Evolutionary conservation across 2,888 invertebrate species (phyloP), one percentile per base, ranked within the genome.

Genomic region (Monopis laevigella): DNA sequence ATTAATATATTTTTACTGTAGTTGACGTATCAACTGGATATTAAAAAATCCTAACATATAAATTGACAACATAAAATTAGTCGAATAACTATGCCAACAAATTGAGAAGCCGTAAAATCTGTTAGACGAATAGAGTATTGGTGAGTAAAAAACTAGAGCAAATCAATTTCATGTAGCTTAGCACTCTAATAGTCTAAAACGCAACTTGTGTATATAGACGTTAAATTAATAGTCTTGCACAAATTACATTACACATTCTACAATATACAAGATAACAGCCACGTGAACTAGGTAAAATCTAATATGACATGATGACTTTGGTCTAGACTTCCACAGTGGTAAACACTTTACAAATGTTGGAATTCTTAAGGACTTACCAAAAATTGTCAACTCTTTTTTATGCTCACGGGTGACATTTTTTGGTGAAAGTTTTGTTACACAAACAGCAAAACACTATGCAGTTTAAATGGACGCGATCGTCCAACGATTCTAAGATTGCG

Each of bases 81-180:
- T 39, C 8, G 21, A 65, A 61, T 64, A 67, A 71, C 70, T 72
- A 57, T 58, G 59, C 77, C 77, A 77, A 77, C 63, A 65, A 67
- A 72, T 65, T 60, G 55, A 59, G 60, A 74, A 75, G 75, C 74
- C 29, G 16, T 6, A 75, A 64, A 61, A 58, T 59, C 7, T 55
- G 60, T 64, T 63, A 56, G 66, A 69, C 62, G 14, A 65, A 62
- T 59, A 65, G 59, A 18, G 10, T 61, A 56, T 58, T 58, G 60
- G 67, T 63, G 64, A 69, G 68, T 74, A 74, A 71, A n/a, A 70
- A 70, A 68, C 71, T 72, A 73, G 65, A 53, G 78, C 78, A 78
- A 77, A 77, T 73, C 73, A 77, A 78, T 71, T 52, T 57, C 65
- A 73, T 72, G 67, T 64, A 78, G 78, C 78, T 71, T 66, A 56